Conservation (phyloP, 2,113 vertebrate species). For the Coreoperca whiteheadi region DNA sequence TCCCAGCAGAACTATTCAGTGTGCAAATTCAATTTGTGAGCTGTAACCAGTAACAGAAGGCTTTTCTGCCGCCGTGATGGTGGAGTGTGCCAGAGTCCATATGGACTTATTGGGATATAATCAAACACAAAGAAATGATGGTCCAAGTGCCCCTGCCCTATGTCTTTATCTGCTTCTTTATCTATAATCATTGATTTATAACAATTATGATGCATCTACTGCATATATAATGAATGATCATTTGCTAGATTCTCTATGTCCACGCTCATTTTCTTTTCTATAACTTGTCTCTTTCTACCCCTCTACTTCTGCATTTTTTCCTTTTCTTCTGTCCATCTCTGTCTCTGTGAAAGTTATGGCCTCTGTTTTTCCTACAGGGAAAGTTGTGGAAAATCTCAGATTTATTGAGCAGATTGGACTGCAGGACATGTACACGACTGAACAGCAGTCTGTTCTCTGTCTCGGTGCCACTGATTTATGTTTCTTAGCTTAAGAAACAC, state of each 20-base stretch:
- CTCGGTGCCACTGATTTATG: constrained; percentile 40
- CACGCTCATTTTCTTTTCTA: neutral
- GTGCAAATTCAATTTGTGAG: constrained; percentile 78
- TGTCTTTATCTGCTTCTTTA: neutral
- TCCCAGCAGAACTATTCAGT: constrained; percentile 68
- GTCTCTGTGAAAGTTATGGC: constrained; percentile 31
- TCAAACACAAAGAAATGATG: constrained; percentile 60
- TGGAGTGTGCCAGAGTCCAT: constrained; percentile 61
- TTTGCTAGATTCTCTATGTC: neutral
- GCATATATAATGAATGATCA: neutral
- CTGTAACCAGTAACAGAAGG: constrained; percentile 76
- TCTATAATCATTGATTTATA: constrained; percentile 5
- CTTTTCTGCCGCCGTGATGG: constrained; percentile 55
- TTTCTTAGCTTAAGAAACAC: constrained; percentile 10
- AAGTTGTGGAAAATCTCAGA: constrained; percentile 49
- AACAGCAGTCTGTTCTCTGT: constrained; percentile 17
- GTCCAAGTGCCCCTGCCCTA: constrained; percentile 33
- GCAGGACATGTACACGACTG: constrained; percentile 28
- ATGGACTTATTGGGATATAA: constrained; percentile 64
- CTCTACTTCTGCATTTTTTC: neutral
- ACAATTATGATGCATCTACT: neutral
- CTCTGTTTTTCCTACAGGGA: constrained; percentile 28
- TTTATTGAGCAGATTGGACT: constrained; percentile 44
- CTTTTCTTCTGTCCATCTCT: constrained; percentile 14
- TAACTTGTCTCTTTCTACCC: neutral